Evolutionary conservation across 2,888 invertebrate genomes (phyloP).

Genomic region (Lamproptera curius): DNA sequence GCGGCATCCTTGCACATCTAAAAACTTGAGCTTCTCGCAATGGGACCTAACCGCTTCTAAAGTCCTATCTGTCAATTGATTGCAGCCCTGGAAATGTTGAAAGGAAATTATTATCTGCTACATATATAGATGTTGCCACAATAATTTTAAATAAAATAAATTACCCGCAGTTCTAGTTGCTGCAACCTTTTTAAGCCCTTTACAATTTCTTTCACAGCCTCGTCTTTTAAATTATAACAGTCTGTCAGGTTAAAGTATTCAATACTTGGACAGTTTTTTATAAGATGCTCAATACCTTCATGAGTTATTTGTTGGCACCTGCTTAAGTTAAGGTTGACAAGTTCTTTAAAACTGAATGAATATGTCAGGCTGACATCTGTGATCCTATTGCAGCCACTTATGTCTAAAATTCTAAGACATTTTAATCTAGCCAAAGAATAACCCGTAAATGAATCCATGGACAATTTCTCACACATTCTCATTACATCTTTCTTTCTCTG

Average conservation of each 20-base stretch:
- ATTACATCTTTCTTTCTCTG: constrained; percentile 80
- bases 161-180: constrained; percentile 78
- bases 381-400: constrained; percentile 83
- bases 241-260: constrained; percentile 82
- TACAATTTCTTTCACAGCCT: constrained; percentile 63
- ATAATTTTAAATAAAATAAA: neutral
- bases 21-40: constrained; percentile 72
- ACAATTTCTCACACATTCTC: constrained; percentile 78
- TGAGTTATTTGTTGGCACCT: constrained; percentile 84
- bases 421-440: constrained; percentile 76
- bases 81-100: constrained; percentile 74
- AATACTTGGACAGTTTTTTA: constrained; percentile 82
- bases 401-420: constrained; percentile 78
- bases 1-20: constrained; percentile 78
- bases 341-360: constrained; percentile 82
- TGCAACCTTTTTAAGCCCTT: constrained; percentile 68
- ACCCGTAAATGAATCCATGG: constrained; percentile 58
- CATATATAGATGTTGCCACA: no score
- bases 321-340: constrained; percentile 80
- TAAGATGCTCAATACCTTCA: constrained; percentile 80
- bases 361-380: constrained; percentile 85
- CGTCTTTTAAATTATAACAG: constrained; percentile 83
- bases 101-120: no score
- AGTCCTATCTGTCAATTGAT: constrained; percentile 77
- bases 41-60: constrained; percentile 68